Conservation (phyloP, 2,113 vertebrate genomes). For the Tor tambroides region DNA sequence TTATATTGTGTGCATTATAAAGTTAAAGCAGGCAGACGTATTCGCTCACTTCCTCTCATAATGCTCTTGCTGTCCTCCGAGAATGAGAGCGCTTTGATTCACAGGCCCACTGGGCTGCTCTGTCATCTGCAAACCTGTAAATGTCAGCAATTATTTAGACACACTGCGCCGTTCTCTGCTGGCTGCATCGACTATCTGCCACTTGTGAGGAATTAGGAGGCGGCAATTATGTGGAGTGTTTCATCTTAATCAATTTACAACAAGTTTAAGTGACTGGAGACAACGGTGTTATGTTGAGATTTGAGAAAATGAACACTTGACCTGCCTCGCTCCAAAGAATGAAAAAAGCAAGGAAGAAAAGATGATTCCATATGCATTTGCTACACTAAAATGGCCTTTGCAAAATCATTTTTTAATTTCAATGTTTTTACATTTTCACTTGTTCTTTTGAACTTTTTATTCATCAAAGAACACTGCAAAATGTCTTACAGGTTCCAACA, state of each 20-base stretch:
- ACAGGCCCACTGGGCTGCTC: conserved; percentile 52
- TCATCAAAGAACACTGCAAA: not conserved
- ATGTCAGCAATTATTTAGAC: conserved; percentile 65
- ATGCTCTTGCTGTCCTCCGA: not conserved
- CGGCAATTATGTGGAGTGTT: conserved; percentile 23
- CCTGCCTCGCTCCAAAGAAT: not conserved
- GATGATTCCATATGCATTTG: not conserved
- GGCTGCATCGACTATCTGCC: conserved; percentile 21
- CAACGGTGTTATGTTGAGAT: not conserved
- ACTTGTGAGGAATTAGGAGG: conserved; percentile 15
- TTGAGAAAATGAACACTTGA: conserved; percentile 13
- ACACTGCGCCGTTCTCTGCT: conserved; percentile 17
- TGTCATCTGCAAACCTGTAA: conserved; percentile 62
- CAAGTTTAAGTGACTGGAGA: not conserved
- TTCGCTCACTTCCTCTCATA: not conserved
- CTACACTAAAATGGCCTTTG: not conserved
- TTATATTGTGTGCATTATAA: not conserved
- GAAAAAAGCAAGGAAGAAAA: not conserved
- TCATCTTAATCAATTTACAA: conserved; percentile 22
- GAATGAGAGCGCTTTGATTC: conserved; percentile 40
- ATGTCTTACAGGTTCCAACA: not conserved
- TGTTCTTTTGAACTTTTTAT: not conserved
- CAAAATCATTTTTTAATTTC: too few species aligned
- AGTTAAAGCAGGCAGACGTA: conserved; percentile 49
- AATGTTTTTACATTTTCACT: not conserved